These are phyloP conservation scores for Crematogaster levior DNA, from an alignment of 2,888 invertebrate species.

Conservation along the genomic window DNA sequence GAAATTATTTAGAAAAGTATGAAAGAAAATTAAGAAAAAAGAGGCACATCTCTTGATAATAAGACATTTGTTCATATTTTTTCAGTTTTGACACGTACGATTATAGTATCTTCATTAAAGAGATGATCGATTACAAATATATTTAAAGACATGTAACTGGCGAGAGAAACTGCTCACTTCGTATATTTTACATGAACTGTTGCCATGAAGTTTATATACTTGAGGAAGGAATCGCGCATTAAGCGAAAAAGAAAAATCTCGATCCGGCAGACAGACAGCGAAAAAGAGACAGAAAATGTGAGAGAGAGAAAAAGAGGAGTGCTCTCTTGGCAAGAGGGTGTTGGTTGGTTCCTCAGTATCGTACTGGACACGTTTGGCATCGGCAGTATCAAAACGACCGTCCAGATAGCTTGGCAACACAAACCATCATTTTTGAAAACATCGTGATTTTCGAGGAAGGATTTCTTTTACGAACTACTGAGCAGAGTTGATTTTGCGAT, in stretches of 20 bases:
- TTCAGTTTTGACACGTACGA: background rate
- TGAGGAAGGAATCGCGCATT: background rate
- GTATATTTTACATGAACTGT: background rate
- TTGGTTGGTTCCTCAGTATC: slow-evolving; percentile 65
- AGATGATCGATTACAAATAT: background rate
- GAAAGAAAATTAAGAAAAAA: background rate
- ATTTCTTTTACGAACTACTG: background rate
- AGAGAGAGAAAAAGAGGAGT: slow-evolving; percentile 50
- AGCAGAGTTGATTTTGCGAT: background rate
- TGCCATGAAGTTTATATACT: background rate
- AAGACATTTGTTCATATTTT: background rate
- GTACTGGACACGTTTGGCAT: slow-evolving; percentile 67
- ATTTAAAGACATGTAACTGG: background rate
- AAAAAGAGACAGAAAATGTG: slow-evolving; percentile 17
- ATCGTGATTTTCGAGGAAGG: background rate
- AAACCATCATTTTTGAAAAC: background rate
- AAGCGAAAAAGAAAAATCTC: slow-evolving; percentile 10
- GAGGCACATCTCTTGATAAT: background rate
- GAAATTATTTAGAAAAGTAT: background rate
- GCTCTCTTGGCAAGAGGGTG: slow-evolving; percentile 66
- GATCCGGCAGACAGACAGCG: background rate
- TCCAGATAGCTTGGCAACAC: background rate
- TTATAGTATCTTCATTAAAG: background rate
- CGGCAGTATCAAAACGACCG: slow-evolving; percentile 44
- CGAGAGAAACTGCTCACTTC: background rate